Conservation (phyloP, 1,140 invertebrate species). For the Sweltsa coloradensis region DNA sequence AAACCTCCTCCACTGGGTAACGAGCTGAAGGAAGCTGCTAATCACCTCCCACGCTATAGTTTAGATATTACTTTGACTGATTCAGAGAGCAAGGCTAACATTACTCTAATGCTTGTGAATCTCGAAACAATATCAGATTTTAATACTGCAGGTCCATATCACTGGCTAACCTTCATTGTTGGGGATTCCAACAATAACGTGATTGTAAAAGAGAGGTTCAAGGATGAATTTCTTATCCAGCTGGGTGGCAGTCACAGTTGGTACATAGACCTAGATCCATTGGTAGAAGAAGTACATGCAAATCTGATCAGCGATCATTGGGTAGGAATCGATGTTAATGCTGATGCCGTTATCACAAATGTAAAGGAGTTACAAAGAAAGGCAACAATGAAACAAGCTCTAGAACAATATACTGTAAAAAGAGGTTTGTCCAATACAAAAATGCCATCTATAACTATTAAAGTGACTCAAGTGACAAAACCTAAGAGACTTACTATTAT, state of each 20-base stretch:
- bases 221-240: background rate
- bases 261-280: background rate
- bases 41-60: constrained; percentile 20
- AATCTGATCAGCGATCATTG: constrained; percentile 8
- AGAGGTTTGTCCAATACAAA: no score
- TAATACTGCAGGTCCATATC: constrained; percentile 5
- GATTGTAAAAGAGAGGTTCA: constrained; percentile 1
- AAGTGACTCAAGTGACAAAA: no score
- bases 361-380: no score
- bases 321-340: constrained; percentile 6
- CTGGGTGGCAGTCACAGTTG: background rate
- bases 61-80: constrained; percentile 12
- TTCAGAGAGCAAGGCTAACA: background rate
- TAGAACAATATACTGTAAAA: no score
- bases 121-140: constrained; percentile 9
- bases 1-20: constrained; percentile 24
- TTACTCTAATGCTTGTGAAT: constrained; percentile 9
- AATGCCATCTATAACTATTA: no score
- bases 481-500: no score
- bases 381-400: no score
- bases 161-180: constrained; percentile 27
- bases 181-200: constrained; percentile 35
- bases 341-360: no score
- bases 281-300: background rate
- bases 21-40: constrained; percentile 19